Evolutionary conservation across 2,797 vertebrate genomes (phyloP).

Genomic region (Salarias fasciatus): DNA sequence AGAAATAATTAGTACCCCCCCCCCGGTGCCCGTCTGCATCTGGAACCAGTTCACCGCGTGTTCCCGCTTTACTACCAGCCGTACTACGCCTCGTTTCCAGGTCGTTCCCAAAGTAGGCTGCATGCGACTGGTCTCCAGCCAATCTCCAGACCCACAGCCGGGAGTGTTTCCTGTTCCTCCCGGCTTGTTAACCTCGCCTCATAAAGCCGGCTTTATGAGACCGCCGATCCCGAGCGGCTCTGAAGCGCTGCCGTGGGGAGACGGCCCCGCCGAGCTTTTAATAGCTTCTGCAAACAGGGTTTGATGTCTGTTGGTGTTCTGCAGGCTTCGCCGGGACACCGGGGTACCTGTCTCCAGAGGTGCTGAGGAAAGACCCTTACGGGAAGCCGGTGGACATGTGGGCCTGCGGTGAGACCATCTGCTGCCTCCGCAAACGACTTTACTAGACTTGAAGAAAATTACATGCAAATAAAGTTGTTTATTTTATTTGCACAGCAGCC

Average conservation of each 20-base stretch:
- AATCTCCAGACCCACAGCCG: constrained; percentile 13
- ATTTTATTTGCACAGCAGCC: no score
- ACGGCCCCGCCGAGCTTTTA: constrained; percentile 1
- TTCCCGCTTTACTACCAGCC: constrained; percentile 19
- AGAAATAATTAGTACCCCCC: constrained; percentile 66
- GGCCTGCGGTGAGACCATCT: constrained; percentile 89
- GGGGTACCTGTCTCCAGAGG: constrained; percentile 96
- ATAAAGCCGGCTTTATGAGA: constrained; percentile 14
- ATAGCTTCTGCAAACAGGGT: neutral
- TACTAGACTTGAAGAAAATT: no score
- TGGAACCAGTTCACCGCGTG: constrained; percentile 50
- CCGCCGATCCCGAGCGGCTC: constrained; percentile 10
- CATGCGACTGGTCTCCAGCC: constrained; percentile 22
- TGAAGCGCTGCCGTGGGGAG: no score
- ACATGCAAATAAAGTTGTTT: no score
- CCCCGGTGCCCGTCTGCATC: constrained; percentile 42
- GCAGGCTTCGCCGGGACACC: constrained; percentile 96
- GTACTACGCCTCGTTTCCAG: constrained; percentile 24
- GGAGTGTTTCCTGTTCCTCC: constrained; percentile 24
- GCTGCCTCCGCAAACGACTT: neutral
- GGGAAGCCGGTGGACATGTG: constrained; percentile 99
- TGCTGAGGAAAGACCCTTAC: constrained; percentile 96
- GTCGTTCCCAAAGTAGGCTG: constrained; percentile 55
- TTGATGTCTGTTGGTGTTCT: constrained; percentile 27
- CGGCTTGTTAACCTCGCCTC: constrained; percentile 27